Evolutionary conservation across 2,888 invertebrate genomes (phyloP).

Genomic region (Cryptocephalus moraei): DNA sequence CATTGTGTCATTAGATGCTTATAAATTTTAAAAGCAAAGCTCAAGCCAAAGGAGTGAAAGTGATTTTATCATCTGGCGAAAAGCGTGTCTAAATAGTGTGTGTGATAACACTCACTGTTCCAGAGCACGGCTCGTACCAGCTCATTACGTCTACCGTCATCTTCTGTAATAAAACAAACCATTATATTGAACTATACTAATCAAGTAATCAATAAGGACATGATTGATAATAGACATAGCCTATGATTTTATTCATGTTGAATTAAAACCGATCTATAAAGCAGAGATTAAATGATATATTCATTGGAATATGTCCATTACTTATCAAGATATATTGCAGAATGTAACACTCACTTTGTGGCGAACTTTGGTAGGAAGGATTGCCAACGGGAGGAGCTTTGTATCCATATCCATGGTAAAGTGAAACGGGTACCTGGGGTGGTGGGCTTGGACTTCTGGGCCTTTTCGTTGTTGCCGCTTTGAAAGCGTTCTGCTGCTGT

Average conservation of each 20-base stretch:
- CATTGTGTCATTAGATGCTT: too few species aligned
- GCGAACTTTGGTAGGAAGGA: constrained; percentile 50
- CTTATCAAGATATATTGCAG: not conserved
- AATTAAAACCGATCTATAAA: too few species aligned
- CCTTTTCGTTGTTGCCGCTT: constrained; percentile 46
- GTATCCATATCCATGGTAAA: constrained; percentile 46
- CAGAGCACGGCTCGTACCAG: constrained; percentile 72
- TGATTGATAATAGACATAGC: too few species aligned
- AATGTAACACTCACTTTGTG: constrained; percentile 42
- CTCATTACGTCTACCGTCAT: constrained; percentile 69
- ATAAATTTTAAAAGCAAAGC: too few species aligned
- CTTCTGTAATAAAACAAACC: constrained; percentile 44
- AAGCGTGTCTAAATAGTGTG: constrained; percentile 3
- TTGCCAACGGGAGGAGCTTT: constrained; percentile 42
- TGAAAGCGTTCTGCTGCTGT: constrained; percentile 27
- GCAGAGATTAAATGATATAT: too few species aligned
- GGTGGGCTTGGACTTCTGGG: constrained; percentile 54
- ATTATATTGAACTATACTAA: not conserved
- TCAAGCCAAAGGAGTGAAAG: too few species aligned
- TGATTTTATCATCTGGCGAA: too few species aligned
- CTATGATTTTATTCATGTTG: too few species aligned
- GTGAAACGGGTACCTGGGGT: constrained; percentile 38
- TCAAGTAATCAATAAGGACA: too few species aligned
- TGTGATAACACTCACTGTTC: constrained; percentile 60
- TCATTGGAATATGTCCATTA: not conserved